Evolutionary conservation across 2,113 vertebrate genomes (phyloP).

Genomic region (Tenrec ecaudatus): DNA sequence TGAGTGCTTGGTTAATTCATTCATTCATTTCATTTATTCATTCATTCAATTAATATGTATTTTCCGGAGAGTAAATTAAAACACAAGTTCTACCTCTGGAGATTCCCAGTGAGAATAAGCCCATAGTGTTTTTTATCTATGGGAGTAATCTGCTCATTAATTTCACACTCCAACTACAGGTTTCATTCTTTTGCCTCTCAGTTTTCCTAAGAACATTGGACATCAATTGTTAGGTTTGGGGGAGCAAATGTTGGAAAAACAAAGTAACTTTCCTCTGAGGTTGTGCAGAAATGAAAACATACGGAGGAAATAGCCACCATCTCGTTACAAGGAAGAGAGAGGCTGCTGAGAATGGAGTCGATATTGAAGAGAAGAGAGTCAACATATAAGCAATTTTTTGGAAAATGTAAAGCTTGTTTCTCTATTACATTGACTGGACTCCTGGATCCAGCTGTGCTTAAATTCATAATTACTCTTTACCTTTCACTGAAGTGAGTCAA

Average conservation of each 20-base stretch:
- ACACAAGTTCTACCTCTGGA: background rate
- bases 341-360: too few species aligned
- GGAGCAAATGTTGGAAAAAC: background rate
- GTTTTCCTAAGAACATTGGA: background rate
- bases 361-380: background rate
- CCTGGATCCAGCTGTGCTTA: too few species aligned
- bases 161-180: background rate
- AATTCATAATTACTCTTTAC: background rate
- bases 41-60: background rate
- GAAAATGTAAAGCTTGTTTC: background rate
- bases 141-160: background rate
- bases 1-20: background rate
- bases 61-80: background rate
- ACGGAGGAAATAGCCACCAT: background rate
- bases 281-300: background rate
- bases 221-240: background rate
- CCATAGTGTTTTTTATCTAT: fast-evolving
- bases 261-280: background rate
- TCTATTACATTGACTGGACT: background rate
- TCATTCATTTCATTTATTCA: background rate
- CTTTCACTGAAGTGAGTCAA: background rate
- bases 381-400: background rate
- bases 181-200: background rate
- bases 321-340: background rate
- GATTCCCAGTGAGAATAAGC: fast-evolving